Evolutionary conservation across 2,113 vertebrate genomes (phyloP).

Genomic region (Salvelinus fontinalis): DNA sequence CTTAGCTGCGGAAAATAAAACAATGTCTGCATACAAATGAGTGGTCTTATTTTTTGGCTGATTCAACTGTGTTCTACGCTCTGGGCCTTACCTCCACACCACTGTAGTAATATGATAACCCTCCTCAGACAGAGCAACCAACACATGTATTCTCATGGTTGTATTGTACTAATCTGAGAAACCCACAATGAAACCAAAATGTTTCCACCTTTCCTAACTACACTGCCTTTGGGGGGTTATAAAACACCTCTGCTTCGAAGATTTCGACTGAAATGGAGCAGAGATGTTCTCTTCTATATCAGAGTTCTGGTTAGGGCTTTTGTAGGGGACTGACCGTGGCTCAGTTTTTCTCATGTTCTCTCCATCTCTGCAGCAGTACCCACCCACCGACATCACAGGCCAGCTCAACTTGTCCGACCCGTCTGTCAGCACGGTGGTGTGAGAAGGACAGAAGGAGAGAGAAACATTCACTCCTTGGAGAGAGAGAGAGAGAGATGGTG

Average conservation of each 20-base stretch:
- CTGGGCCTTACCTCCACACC: constrained; percentile 44
- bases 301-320: background rate
- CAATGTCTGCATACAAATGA: constrained; percentile 40
- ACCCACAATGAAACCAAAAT: background rate
- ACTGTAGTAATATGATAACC: constrained; percentile 36
- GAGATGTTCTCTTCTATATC: constrained; percentile 19
- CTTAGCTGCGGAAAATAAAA: constrained; percentile 40
- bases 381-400: constrained; percentile 97
- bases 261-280: constrained; percentile 39
- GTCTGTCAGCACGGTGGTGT: constrained; percentile 99
- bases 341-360: constrained; percentile 35
- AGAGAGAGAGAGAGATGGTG: constrained; percentile 53
- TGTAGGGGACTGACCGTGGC: constrained; percentile 34
- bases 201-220: background rate
- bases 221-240: constrained; percentile 56
- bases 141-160: background rate
- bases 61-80: constrained; percentile 49
- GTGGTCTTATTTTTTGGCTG: constrained; percentile 33
- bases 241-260: constrained; percentile 36
- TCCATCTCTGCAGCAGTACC: constrained; percentile 91
- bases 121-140: constrained; percentile 54
- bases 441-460: constrained; percentile 48
- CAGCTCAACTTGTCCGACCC: constrained; percentile 99
- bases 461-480: constrained; percentile 39
- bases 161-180: background rate